Base-by-base conservation (phyloP, 2,888 invertebrate species). In the Drosophila neutralis region DNA sequence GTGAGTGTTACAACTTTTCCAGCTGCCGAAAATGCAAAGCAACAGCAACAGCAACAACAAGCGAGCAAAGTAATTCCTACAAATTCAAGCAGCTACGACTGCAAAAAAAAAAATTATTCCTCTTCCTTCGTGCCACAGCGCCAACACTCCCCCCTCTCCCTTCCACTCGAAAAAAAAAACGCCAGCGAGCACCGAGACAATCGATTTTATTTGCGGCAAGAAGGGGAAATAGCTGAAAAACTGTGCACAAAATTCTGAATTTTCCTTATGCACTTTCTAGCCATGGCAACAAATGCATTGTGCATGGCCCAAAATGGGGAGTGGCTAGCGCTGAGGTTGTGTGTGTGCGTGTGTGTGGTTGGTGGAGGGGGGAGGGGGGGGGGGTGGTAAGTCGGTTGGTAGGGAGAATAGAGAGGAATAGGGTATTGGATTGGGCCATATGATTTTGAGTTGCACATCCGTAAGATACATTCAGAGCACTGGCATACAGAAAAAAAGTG, bases 1-100 rank as follows among this genome's bases (percentile, higher is more conserved):
- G 78, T 60, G 73, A 42, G 64, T 65, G 74, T 68, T 69, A 72
- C 68, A 68, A 61, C 68, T 45, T 74, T 82, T 76, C 78, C 72
- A 75, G 66, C 62, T 56, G 70, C 70, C 80, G 53, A 84, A 82
- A 84, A 79, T 82, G 67, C 81, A 81, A 83, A 69, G 64, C 56
- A 56, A 56, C 27, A 54, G n/a, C 53, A 54, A 35, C 21, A 52
- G 13, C 60, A 53, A 29, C 48, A 58, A 42, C 4, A 18, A 63
- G 29, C 62, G 45, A 45, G 42, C 27, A 51, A 59, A 51, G 58
- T 35, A 64, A 69, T 52, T 57, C 56, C 58, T 35, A 42, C 57
- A 60, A 56, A 54, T 54, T 54, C 38, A 38, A 38, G 54, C 38
- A 54, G 36, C 54, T 18, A 36, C 53, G 33, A 31, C 31, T 57